Evolutionary conservation across 2,113 vertebrate species (phyloP).

Genomic region (Lepus timidus): DNA sequence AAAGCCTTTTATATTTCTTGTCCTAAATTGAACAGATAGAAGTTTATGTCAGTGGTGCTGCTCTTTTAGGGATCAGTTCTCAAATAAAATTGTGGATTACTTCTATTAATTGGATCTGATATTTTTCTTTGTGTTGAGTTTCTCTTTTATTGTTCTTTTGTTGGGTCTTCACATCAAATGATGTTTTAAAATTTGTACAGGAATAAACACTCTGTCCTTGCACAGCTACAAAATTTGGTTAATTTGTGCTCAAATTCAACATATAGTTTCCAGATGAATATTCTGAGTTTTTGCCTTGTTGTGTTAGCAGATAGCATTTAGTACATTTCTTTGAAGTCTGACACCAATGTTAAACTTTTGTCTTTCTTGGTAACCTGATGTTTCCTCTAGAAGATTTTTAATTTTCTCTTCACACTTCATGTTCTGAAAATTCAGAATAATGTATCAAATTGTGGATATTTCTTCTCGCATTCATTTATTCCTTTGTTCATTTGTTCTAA

Average conservation of each 20-base stretch:
- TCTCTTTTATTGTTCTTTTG: neutral
- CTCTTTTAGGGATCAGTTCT: neutral
- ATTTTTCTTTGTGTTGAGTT: neutral
- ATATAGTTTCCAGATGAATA: neutral
- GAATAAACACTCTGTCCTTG: neutral
- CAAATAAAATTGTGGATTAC: conserved; percentile 9
- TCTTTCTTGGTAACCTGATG: neutral
- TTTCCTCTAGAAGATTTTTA: neutral
- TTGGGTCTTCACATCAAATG: neutral
- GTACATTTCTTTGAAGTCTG: neutral
- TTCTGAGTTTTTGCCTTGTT: neutral
- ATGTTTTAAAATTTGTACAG: neutral
- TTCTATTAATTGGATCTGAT: neutral
- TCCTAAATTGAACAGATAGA: neutral
- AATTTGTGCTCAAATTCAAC: neutral
- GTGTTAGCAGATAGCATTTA: neutral
- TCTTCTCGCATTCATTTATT: neutral
- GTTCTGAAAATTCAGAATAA: conserved; percentile 7
- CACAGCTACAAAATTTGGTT: neutral
- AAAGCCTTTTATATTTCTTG: neutral
- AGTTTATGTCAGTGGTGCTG: neutral
- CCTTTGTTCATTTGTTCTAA: neutral
- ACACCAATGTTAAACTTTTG: neutral
- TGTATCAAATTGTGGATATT: neutral
- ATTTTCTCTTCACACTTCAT: neutral